These are phyloP conservation scores for Apocrypta bakeri DNA, from an alignment of 1,140 invertebrate genomes.

Conservation along the genomic window DNA sequence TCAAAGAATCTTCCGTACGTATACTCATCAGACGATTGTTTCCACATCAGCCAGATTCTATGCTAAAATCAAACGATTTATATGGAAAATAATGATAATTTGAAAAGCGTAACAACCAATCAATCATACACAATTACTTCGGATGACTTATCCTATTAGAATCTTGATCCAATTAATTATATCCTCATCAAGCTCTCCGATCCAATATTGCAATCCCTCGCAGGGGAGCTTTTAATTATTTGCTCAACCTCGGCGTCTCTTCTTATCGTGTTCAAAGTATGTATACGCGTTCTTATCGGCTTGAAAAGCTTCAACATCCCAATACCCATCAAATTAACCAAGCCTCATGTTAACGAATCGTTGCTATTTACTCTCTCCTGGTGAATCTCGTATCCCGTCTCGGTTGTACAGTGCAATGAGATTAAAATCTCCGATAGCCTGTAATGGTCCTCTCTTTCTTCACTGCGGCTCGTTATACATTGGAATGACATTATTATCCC, in stretches of 20 bases:
- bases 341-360: background rate
- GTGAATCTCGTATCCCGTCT: slow-evolving; percentile 16
- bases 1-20: too few species aligned
- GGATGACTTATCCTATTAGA: background rate
- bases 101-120: background rate
- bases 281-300: background rate
- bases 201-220: background rate
- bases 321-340: background rate
- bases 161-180: background rate
- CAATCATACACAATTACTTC: background rate
- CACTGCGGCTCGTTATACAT: background rate
- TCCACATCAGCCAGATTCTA: too few species aligned
- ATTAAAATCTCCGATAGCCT: slow-evolving; percentile 9
- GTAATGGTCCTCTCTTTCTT: background rate
- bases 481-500: slow-evolving; percentile 1
- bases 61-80: too few species aligned
- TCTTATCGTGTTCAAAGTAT: background rate
- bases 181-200: background rate
- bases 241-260: background rate
- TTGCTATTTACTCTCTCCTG: background rate
- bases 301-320: background rate
- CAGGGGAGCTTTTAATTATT: background rate
- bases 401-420: background rate
- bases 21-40: too few species aligned
- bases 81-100: too few species aligned